Evolutionary conservation across 2,888 invertebrate genomes (phyloP), one percentile per base, ranked within the genome.

Genomic region (Tanypteryx hageni): DNA sequence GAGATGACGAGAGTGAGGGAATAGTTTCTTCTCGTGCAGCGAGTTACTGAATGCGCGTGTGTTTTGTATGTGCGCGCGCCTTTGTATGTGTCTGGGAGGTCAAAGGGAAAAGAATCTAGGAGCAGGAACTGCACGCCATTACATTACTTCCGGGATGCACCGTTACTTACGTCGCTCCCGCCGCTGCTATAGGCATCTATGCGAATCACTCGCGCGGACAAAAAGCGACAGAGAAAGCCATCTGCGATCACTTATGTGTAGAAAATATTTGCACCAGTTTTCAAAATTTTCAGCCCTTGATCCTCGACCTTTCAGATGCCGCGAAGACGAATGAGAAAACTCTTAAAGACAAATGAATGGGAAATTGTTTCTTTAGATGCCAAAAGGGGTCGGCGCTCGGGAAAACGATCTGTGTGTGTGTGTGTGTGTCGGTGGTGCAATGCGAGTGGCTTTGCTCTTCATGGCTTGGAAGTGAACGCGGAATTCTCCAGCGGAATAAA

Each of bases 41-140:
- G 22, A 9, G 76, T 14, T 9, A 27, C 22, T 11, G 68, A 76
- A 27, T n/a, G n/a, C 76, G 22, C 27, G 76, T 76, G 27, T 76
- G 76, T 44, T 44, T 44, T 44, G 44, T 44, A 44, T 76, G 76
- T n/a, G 68, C n/a, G 11, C 14, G 11, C 64, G 64, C 14, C 7
- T 64, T 22, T 0, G 76, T 10, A 76, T 76, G 76, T 22, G n/a
- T 68, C 10, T n/a, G 68, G n/a, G 68, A 44, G 76, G 76, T 76
- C 76, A 76, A 76, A 76, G 76, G 76, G 22, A 27, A 76, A 76
- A 27, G 76, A 76, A 76, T 76, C 76, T 76, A 76, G 76, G 76
- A 76, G 76, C 76, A 76, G 76, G 76, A 76, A 76, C 76, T 76
- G 76, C 68, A n/a, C 68, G n/a, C 18, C 76, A 76, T 27, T 76